Conservation (phyloP, 1,140 invertebrate species). For the Conus betulinus region DNA sequence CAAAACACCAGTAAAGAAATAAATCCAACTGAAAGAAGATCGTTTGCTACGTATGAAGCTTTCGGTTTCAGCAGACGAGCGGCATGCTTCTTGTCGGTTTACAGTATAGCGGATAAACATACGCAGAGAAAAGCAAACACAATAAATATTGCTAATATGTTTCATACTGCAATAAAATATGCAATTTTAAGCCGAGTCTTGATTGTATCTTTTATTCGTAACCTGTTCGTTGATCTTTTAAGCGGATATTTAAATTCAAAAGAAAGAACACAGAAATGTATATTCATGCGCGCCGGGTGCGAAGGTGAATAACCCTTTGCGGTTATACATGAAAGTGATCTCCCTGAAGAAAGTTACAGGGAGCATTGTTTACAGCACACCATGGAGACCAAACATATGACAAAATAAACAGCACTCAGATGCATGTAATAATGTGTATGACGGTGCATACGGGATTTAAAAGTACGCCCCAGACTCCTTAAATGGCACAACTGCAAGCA, state of each 20-base stretch:
- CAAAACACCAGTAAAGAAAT: no score
- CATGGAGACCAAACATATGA: no score
- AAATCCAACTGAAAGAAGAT: no score
- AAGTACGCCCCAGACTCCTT: no score
- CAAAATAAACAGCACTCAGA: no score
- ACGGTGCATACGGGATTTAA: no score
- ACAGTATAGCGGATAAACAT: neutral
- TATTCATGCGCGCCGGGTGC: neutral
- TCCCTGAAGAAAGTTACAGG: neutral
- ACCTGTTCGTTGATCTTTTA: no score
- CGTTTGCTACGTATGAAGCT: neutral
- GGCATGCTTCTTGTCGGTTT: neutral
- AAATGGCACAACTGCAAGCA: no score
- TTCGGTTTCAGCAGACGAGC: neutral
- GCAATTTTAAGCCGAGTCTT: no score
- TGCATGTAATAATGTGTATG: no score
- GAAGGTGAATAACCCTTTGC: neutral
- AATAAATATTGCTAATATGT: neutral
- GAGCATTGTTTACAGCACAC: neutral
- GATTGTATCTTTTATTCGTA: no score
- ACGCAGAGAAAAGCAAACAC: neutral
- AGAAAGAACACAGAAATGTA: neutral
- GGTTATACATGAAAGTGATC: neutral
- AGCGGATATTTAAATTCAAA: neutral
- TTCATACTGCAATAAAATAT: neutral